Conservation (phyloP, 2,888 invertebrate species). For the Tetragonisca angustula region DNA sequence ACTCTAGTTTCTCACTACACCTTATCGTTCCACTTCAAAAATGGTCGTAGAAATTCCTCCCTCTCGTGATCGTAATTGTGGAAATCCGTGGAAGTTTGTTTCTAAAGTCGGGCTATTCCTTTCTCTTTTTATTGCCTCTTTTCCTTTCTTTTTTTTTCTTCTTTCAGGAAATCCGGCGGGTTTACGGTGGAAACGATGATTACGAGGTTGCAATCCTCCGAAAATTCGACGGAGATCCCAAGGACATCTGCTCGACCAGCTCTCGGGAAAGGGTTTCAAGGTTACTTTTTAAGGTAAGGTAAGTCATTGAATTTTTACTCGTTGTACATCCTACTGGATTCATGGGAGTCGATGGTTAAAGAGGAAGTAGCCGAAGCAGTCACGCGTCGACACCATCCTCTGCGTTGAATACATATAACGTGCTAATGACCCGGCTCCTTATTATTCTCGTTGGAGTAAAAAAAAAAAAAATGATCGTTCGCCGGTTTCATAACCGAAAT, state of each 20-base stretch:
- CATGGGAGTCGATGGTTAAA: not conserved
- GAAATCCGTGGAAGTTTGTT: not conserved
- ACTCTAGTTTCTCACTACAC: no score
- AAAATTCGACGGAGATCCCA: slow-evolving; percentile 6
- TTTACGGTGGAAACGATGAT: slow-evolving; percentile 5
- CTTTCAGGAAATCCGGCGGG: not conserved
- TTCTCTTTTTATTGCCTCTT: not conserved
- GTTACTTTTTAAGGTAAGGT: not conserved
- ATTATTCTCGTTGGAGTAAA: not conserved
- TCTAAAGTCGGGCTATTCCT: not conserved
- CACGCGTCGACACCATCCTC: not conserved
- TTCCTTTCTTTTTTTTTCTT: not conserved
- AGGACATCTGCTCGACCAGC: not conserved
- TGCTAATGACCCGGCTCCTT: not conserved
- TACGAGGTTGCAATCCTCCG: slow-evolving; percentile 3
- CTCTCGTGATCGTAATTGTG: not conserved
- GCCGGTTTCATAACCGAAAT: not conserved
- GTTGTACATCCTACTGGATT: not conserved
- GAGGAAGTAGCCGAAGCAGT: not conserved
- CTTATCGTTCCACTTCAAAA: no score
- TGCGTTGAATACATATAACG: not conserved
- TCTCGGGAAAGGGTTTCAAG: slow-evolving; percentile 1
- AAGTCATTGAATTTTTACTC: not conserved
- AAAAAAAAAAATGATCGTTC: not conserved
- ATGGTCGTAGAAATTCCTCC: not conserved